phyloP scores from a whole-genome alignment of 2,888 invertebrate species.

The Willowsia nigromaculata region DNA sequence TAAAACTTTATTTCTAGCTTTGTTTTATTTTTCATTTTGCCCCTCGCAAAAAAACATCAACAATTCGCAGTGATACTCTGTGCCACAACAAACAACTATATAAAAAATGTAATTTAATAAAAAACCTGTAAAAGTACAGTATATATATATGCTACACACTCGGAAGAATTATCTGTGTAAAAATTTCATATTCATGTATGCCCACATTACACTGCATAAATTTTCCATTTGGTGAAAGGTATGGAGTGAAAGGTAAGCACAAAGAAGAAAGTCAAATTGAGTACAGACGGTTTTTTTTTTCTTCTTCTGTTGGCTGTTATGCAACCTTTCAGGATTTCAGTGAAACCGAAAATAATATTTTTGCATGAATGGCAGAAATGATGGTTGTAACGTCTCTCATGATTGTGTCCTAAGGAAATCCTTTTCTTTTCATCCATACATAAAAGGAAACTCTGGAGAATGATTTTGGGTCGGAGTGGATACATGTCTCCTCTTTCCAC shows the following conservation, averaged over 20 bases:
- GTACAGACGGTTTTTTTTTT: not conserved
- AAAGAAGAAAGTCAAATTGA: not conserved
- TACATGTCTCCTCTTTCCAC: not conserved
- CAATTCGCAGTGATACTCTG: slow-evolving; percentile 60
- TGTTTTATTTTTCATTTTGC: slow-evolving; percentile 60
- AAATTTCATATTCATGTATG: not conserved
- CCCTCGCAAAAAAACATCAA: slow-evolving; percentile 5
- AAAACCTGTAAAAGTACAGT: slow-evolving; percentile 44
- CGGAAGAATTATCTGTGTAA: not conserved
- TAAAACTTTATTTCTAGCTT: slow-evolving; percentile 25
- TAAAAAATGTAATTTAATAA: slow-evolving; percentile 45
- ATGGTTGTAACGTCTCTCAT: not conserved
- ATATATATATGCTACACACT: not conserved
- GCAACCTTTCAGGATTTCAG: not conserved
- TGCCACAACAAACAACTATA: slow-evolving; percentile 59
- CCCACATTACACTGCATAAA: not conserved
- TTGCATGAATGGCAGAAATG: not conserved
- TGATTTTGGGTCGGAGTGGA: not conserved
- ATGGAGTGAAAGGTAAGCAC: not conserved
- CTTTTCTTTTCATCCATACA: slow-evolving; percentile 17
- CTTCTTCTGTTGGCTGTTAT: not conserved
- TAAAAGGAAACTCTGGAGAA: not conserved
- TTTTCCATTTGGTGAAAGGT: not conserved
- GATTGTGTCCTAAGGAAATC: not conserved
- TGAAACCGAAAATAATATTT: not conserved